Conservation (phyloP, 2,888 invertebrate genomes). For the Cerastoderma edule region DNA sequence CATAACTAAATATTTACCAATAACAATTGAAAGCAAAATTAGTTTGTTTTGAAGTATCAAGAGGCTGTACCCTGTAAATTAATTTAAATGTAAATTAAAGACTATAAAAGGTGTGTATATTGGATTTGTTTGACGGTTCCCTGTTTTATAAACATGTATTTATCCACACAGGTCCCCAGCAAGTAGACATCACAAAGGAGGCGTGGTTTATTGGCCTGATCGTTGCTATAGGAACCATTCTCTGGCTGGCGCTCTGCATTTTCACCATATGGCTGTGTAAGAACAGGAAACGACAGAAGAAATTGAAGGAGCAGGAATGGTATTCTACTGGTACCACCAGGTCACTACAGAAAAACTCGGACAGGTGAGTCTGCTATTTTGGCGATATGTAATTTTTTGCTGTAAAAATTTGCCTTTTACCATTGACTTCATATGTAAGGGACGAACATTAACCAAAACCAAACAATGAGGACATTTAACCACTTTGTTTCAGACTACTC, state of each 20-base stretch:
- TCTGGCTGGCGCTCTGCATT: conserved; percentile 92
- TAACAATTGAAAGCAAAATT: too few species aligned
- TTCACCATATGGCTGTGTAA: conserved; percentile 92
- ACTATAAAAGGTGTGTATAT: too few species aligned
- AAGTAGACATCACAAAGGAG: conserved; percentile 86
- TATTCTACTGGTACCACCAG: conserved; percentile 35
- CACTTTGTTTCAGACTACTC: background rate
- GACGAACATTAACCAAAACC: too few species aligned
- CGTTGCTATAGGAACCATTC: conserved; percentile 90
- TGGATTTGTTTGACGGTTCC: too few species aligned
- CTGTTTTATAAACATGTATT: background rate
- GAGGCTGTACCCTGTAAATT: too few species aligned
- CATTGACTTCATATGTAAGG: too few species aligned
- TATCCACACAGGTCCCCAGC: conserved; percentile 70
- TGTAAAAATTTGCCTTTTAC: too few species aligned
- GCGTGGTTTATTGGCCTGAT: conserved; percentile 93
- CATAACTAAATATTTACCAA: too few species aligned
- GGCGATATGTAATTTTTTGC: background rate
- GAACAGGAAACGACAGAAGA: conserved; percentile 78
- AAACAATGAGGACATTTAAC: background rate
- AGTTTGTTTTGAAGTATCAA: too few species aligned
- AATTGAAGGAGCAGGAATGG: conserved; percentile 72
- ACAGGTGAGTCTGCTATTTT: conserved; percentile 31
- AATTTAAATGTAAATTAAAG: too few species aligned
- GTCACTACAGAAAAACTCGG: conserved; percentile 37